Base-by-base conservation (phyloP, 2,888 invertebrate genomes). In the Lasioglossum calceatum region DNA sequence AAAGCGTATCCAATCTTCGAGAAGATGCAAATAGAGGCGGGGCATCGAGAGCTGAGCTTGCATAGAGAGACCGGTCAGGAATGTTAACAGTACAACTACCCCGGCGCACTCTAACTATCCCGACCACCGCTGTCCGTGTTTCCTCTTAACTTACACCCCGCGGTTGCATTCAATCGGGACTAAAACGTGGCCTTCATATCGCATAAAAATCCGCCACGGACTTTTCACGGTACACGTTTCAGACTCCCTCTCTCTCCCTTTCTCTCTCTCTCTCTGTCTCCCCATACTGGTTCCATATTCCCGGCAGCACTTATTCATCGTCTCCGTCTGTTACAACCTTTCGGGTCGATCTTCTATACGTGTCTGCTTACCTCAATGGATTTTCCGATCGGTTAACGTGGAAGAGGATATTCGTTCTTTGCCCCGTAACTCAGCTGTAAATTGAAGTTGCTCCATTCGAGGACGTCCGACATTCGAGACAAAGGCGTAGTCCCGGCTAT, bases 1-100 rank as follows among this genome's bases (percentile, higher is more conserved):
- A 88, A 86, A 87, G 89, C 87, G 90, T 86, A 90, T 92, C 89
- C 91, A 92, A 93, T 92, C 89, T 92, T 92, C 87, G 90, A 80
- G 85, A 88, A 90, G 91, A 92, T 92, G 91, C 92, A 92, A 92
- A 93, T 91, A 89, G 88, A 88, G 85, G 83, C 19, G 39, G 23
- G 70, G 4, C 0, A 19, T 4, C 32, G 16, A 8, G 23, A 36
- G 39, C 42, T n/a, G 72, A 67, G 67, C 27, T 16, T 58, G 44
- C 42, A 42, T 4, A 32, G 77, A 32, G 77, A 44, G 36, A 14
- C 4, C 16, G 42, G 32, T 36, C 54, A 54, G 44, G 70, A 70
- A 70, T 72, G 64, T 42, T 23, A 73, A n/a, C 64, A 61, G 44
- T n/a, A 44, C 71, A 73, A 77, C 73, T 67, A 36, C 16, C 32